These are phyloP conservation scores for Copsychus sechellarum DNA, from an alignment of 2,113 vertebrate genomes.

Conservation along the genomic window DNA sequence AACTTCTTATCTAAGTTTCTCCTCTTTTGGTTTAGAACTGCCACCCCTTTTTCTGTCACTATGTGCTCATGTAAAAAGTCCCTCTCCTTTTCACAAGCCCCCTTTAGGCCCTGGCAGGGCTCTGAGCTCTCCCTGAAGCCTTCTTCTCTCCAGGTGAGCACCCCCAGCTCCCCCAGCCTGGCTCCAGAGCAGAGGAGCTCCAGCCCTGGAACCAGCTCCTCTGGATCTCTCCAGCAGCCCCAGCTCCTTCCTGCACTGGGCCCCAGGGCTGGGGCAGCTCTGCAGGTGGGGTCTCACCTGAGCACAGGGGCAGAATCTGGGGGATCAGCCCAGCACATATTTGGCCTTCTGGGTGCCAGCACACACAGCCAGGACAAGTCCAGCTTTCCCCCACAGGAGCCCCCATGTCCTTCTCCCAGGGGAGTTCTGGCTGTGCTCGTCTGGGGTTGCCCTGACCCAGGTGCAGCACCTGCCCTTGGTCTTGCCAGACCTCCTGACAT, in stretches of 20 bases:
- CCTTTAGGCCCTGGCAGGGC: rapidly evolving
- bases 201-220: neutral
- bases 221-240: neutral
- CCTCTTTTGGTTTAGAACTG: neutral
- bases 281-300: neutral
- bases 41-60: neutral
- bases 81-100: neutral
- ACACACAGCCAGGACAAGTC: neutral
- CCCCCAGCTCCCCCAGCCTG: neutral
- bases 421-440: neutral
- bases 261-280: neutral
- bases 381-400: neutral
- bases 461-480: neutral
- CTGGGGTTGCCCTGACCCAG: neutral
- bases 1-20: neutral
- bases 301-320: neutral
- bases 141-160: neutral
- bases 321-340: neutral
- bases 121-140: neutral
- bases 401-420: neutral
- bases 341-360: neutral
- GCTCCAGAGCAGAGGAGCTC: neutral
- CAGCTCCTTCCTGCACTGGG: neutral
- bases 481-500: neutral
- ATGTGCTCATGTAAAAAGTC: neutral